Percentiles rank a stretch among this genome's conserved stretches.
These are phyloP conservation scores for Harmothoe impar DNA, from an alignment of 2,888 invertebrate species.

Conservation along the genomic window DNA sequence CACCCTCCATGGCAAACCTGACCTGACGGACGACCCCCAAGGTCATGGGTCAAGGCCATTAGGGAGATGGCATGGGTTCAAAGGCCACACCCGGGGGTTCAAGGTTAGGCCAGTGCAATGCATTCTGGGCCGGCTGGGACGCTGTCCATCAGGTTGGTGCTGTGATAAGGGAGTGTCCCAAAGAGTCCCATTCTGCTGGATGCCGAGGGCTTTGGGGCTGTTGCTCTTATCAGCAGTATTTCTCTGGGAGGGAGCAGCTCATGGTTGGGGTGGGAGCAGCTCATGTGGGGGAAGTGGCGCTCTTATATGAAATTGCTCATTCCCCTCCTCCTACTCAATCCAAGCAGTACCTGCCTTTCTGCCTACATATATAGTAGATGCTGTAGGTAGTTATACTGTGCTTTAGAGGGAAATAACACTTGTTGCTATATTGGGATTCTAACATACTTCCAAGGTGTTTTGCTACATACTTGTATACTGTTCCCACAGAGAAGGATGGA, in stretches of 20 bases:
- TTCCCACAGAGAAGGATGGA: too few species aligned
- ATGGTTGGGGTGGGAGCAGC: too few species aligned
- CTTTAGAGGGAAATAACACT: too few species aligned
- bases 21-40: slow-evolving; percentile 1
- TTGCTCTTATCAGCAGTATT: neutral
- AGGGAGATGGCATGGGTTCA: neutral
- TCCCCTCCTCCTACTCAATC: slow-evolving; percentile 15
- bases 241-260: neutral
- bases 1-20: neutral
- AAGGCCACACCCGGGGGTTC: neutral
- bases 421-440: too few species aligned
- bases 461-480: too few species aligned
- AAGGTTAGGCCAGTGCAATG: slow-evolving; percentile 24
- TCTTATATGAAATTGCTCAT: slow-evolving; percentile 6
- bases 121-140: neutral
- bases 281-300: neutral
- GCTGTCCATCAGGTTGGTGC: neutral
- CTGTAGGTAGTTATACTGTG: too few species aligned
- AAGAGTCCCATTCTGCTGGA: neutral
- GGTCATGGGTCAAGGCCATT: slow-evolving; percentile 36
- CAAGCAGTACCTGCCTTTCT: too few species aligned
- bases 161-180: neutral
- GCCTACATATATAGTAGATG: neutral
- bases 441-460: too few species aligned
- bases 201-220: neutral